These are phyloP conservation scores for Cryptocephalus primarius DNA, from an alignment of 2,888 invertebrate genomes.

Conservation along the genomic window DNA sequence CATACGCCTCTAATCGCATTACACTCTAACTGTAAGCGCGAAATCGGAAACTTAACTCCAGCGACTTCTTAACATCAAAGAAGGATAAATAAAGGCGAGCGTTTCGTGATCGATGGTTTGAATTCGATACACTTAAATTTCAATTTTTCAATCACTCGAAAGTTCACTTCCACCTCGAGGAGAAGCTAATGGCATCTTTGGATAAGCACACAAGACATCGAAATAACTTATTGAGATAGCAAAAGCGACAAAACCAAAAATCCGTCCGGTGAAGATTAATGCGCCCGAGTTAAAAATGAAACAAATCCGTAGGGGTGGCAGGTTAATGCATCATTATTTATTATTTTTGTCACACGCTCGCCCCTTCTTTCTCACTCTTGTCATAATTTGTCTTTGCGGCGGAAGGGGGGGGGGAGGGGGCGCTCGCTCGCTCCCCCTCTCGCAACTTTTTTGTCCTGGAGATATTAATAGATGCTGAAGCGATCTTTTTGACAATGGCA, in stretches of 20 bases:
- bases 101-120: too few relatives aligned
- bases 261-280: slow-evolving; percentile 22
- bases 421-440: too few relatives aligned
- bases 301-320: slow-evolving; percentile 23
- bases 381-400: slow-evolving; percentile 12
- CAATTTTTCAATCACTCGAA: background rate
- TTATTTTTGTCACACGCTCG: slow-evolving; percentile 21
- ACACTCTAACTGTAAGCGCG: too few relatives aligned
- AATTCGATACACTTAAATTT: too few relatives aligned
- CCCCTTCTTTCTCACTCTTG: slow-evolving; percentile 9
- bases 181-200: background rate
- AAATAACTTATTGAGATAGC: background rate
- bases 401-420: background rate
- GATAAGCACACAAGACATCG: background rate
- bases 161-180: background rate
- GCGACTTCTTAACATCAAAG: too few relatives aligned
- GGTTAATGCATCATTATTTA: slow-evolving; percentile 29
- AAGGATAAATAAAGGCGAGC: too few relatives aligned
- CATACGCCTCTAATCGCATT: too few relatives aligned
- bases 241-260: background rate
- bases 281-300: slow-evolving; percentile 22
- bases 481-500: too few relatives aligned
- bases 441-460: too few relatives aligned
- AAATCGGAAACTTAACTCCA: too few relatives aligned
- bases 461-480: too few relatives aligned